These are phyloP conservation scores for Aplodontia rufa DNA, from an alignment of 2,113 vertebrate species.

Conservation along the genomic window DNA sequence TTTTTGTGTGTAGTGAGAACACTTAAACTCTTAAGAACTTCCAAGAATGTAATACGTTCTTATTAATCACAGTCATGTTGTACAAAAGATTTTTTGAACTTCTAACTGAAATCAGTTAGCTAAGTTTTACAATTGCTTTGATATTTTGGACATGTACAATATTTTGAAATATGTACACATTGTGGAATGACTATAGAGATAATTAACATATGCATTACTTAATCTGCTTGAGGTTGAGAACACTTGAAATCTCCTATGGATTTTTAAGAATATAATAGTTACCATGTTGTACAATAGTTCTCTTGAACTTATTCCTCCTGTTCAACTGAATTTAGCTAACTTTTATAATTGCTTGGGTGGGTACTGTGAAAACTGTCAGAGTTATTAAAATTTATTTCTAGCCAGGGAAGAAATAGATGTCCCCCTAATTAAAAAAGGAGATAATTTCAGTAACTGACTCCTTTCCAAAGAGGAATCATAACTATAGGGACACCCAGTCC, in stretches of 20 bases:
- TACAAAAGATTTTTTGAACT: neutral
- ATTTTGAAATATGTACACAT: neutral
- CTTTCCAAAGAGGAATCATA: neutral
- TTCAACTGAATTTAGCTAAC: neutral
- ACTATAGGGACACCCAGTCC: neutral
- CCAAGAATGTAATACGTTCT: neutral
- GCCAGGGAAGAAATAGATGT: neutral
- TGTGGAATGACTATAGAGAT: neutral
- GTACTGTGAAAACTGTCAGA: neutral
- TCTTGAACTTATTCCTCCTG: neutral
- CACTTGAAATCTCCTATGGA: neutral
- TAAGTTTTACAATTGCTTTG: neutral
- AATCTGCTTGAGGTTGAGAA: neutral
- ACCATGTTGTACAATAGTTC: neutral
- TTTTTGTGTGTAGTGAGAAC: neutral
- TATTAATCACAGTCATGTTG: neutral
- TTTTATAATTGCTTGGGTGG: neutral
- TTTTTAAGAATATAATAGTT: neutral
- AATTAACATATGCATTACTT: neutral
- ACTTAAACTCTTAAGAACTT: neutral
- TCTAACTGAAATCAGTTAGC: neutral
- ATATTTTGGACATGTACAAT: no score
- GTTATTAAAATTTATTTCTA: neutral
- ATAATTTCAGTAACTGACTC: neutral
- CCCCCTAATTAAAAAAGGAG: neutral